Base-by-base conservation (phyloP, 2,888 invertebrate species). In the Odontocerum albicorne region DNA sequence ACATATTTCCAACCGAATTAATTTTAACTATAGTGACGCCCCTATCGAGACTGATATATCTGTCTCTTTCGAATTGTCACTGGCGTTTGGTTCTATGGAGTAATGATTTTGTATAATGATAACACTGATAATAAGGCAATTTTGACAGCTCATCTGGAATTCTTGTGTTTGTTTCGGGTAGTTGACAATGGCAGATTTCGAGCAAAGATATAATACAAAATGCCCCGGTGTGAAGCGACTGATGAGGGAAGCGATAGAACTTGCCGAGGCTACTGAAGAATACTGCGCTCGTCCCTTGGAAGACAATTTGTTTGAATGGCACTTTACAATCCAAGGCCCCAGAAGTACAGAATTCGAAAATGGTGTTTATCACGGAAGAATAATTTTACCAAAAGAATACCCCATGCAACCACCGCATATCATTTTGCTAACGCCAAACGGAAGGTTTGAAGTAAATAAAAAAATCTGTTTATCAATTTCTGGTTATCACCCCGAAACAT, bases 321-420 rank as follows among this genome's bases (percentile, higher is more conserved):
- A 97, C 72, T 96, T 97, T 69, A 96, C 96, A 0, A 88, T 96
- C 2, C 83, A 90, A 66, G 96, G 96, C 4, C 93, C 96, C 2
- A 84, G 86, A 47, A 89, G 88, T 17, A 88, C 92, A 0, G 94
- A 94, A 64, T 96, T 94, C 72, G 90, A 91, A 64, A 88, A 87
- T 57, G 96, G 96, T 27, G 81, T 92, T 60, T 96, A 96, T 70
- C 96, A 97, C 70, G 96, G 93, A 3, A 80, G 95, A 64, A 95
- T 96, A 68, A 74, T 94, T 55, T 75, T 96, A 62, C 96, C 96
- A 0, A 86, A 92, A 49, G 94, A 96, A 64, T 96, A 96, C 73
- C 96, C 96, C 1, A 95, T 97, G 95, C 95, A 96, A 73, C 96
- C 96, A 46, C 96, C 96, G 4, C 92, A 92, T 70, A 93, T 96